Evolutionary conservation across 2,888 invertebrate species (phyloP).

Genomic region (Lasius platythorax): DNA sequence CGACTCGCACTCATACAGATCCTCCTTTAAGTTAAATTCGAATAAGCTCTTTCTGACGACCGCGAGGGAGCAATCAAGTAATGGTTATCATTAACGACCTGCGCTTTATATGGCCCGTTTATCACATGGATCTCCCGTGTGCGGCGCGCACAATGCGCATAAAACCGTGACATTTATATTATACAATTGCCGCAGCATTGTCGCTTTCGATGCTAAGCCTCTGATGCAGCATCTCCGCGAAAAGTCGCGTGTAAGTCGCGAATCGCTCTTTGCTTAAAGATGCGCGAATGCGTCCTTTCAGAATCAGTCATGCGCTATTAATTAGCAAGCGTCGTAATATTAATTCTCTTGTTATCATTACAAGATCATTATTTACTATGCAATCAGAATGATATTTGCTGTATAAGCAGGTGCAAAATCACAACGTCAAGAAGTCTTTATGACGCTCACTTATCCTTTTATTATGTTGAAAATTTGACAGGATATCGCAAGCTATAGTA

Average conservation of each 20-base stretch:
- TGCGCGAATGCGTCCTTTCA: slow-evolving; percentile 8
- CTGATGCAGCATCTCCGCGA: slow-evolving; percentile 43
- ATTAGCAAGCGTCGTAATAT: slow-evolving; percentile 29
- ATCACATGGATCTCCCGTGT: slow-evolving; percentile 44
- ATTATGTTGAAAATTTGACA: slow-evolving; percentile 1
- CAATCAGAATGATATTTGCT: background rate
- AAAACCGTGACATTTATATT: slow-evolving; percentile 32
- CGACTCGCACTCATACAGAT: slow-evolving; percentile 33
- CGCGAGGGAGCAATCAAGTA: slow-evolving; percentile 53
- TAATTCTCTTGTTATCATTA: slow-evolving; percentile 42
- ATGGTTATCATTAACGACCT: slow-evolving; percentile 61
- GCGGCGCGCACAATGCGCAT: background rate
- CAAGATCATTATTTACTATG: slow-evolving; percentile 21
- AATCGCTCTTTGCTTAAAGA: background rate
- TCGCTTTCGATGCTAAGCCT: slow-evolving; percentile 27
- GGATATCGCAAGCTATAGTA: background rate
- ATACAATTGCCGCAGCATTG: slow-evolving; percentile 18
- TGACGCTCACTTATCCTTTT: background rate
- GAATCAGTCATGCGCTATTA: slow-evolving; percentile 40
- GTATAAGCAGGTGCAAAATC: slow-evolving; percentile 28
- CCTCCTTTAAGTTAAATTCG: slow-evolving; percentile 7
- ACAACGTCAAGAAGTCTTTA: slow-evolving; percentile 25
- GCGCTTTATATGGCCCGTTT: slow-evolving; percentile 50
- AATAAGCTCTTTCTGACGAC: slow-evolving; percentile 37
- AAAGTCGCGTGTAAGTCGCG: slow-evolving; percentile 31